Evolutionary conservation across 2,797 vertebrate species (phyloP), one percentile per base, ranked within the genome.

Genomic region (Ptychobarbus kaznakovi): DNA sequence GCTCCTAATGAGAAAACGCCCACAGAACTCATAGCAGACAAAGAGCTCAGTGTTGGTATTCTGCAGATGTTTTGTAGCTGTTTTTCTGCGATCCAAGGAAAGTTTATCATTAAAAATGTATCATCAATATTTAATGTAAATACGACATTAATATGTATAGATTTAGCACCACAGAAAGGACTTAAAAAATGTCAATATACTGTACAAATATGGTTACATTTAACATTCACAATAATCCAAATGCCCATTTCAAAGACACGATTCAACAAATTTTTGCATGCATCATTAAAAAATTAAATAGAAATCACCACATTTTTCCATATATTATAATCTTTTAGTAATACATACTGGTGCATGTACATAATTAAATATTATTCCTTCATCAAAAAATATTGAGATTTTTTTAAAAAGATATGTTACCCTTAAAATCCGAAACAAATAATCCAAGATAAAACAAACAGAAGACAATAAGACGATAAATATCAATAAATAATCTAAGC

Each of bases 1-100:
- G 73, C 46, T 56, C 0, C 46, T 11, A 56, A 1, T 49, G 81
- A 66, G 42, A 13, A 66, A 49, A 51, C 5, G 0, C 53, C 20
- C 13, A 12, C 4, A 56, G 82, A 76, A 68, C 44, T 83, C 82
- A 83, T 83, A 12, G 61, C 20, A 40, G 58, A 73, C 38, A 35
- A 40, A 58, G 53, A 58, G 53, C 7, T 40, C 15, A 11, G 58
- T 15, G 25, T 13, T 49, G 32, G 1, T 51, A 16, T 53, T 42
- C 49, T 65, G 70, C 20, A 49, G 78, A 38, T 51, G 63, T 49
- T 46, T 25, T 12, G 56, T 20, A 44, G 76, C 3, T 25, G 75
- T 16, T 69, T 49, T 38, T 53, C 81, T 76, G 32, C 1, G 3
- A 20, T 46, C 10, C 12, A 65, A 51, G 38, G 1, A 65, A 65